Conservation (phyloP, 2,888 invertebrate species). For the Brachypterus glaber region DNA sequence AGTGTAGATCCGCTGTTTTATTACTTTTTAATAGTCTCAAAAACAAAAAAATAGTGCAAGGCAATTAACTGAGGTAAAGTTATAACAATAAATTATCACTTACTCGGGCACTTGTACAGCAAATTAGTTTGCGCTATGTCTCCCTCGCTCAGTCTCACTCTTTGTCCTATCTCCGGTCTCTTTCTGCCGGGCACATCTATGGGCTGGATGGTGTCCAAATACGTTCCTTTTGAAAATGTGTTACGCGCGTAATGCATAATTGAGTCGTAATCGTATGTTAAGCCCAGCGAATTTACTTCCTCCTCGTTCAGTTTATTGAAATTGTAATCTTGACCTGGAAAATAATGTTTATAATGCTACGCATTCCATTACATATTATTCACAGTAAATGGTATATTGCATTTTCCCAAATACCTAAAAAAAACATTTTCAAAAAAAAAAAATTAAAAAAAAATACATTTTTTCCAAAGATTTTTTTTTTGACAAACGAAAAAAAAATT, state of each 20-base stretch:
- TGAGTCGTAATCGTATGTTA: constrained; percentile 91
- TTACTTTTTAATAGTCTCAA: too few relatives aligned
- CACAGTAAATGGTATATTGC: too few relatives aligned
- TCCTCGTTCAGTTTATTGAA: constrained; percentile 91
- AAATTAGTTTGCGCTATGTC: constrained; percentile 94
- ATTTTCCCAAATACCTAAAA: too few relatives aligned
- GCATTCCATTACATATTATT: too few relatives aligned
- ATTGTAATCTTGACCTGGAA: constrained; percentile 92
- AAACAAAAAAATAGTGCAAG: too few relatives aligned
- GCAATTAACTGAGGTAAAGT: too few relatives aligned
- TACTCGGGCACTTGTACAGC: constrained; percentile 87
- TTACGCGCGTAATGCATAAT: constrained; percentile 99
- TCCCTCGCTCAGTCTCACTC: constrained; percentile 79
- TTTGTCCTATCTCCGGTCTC: constrained; percentile 82
- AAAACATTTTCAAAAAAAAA: neutral
- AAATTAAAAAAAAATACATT: neutral
- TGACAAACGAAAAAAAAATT: too few relatives aligned
- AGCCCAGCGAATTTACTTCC: constrained; percentile 90
- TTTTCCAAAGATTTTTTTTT: too few relatives aligned
- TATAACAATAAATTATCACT: constrained; percentile 38
- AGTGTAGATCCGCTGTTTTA: too few relatives aligned
- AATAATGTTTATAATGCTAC: constrained; percentile 16
- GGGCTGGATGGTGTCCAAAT: constrained; percentile 90
- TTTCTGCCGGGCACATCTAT: constrained; percentile 60
- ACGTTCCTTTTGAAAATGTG: constrained; percentile 90